Evolutionary conservation across 2,113 vertebrate species (phyloP).

Genomic region (Istiophorus platypterus): DNA sequence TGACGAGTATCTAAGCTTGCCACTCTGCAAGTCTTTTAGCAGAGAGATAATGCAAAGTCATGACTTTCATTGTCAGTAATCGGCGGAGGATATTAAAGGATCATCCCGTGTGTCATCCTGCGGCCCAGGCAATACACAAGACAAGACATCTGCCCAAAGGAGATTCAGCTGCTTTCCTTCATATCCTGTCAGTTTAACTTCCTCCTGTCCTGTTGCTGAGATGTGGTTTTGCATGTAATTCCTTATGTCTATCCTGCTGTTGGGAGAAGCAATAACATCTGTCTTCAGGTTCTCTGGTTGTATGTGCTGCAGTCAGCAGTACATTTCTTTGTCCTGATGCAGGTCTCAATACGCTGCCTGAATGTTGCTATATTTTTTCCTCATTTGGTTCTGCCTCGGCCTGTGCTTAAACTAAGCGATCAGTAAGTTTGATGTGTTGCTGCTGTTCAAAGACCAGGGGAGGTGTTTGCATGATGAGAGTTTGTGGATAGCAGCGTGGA

Average conservation of each 20-base stretch:
- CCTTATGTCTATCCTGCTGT: background rate
- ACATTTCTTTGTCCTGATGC: background rate
- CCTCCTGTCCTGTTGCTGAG: background rate
- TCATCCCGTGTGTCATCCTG: background rate
- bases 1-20: no score
- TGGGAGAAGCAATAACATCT: background rate
- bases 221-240: background rate
- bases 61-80: no score
- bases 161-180: no score
- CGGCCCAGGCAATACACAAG: no score
- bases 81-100: no score
- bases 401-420: background rate
- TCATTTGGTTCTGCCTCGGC: background rate
- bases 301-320: no score
- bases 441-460: background rate
- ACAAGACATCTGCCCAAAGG: no score
- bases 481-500: background rate
- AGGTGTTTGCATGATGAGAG: background rate
- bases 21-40: background rate
- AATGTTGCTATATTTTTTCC: background rate
- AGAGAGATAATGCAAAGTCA: no score
- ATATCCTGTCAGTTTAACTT: background rate
- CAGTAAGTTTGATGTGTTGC: background rate
- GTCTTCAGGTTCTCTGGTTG: background rate
- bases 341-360: background rate